Percentiles rank a stretch among this genome's conserved stretches.
Conservation (phyloP, 2,888 invertebrate species). For the Unio delphinus region DNA sequence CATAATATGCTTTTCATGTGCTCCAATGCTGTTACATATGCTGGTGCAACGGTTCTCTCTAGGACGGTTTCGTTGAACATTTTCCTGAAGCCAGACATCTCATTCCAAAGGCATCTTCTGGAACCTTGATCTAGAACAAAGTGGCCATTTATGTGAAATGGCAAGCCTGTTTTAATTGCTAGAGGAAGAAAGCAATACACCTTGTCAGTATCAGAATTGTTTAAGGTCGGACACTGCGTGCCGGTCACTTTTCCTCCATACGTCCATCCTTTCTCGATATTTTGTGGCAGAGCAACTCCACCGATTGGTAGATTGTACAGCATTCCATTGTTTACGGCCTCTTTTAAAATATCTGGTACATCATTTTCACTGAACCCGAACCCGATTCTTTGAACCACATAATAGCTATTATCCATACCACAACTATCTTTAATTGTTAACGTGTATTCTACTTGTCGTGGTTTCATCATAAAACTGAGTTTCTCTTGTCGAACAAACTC, state of each 20-base stretch:
- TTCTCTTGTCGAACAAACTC: background rate
- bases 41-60: constrained; percentile 48
- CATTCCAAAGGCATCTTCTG: constrained; percentile 32
- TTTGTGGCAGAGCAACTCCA: constrained; percentile 39
- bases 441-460: constrained; percentile 2
- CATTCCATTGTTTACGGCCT: constrained; percentile 38
- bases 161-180: constrained; percentile 41
- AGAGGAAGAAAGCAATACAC: constrained; percentile 53
- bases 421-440: constrained; percentile 4
- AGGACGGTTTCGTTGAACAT: constrained; percentile 55
- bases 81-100: constrained; percentile 22
- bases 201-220: no score
- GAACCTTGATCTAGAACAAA: constrained; percentile 50
- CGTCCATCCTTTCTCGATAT: no score
- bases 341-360: constrained; percentile 28
- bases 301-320: constrained; percentile 41
- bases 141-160: constrained; percentile 52
- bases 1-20: constrained; percentile 8
- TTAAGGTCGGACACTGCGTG: no score
- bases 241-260: no score
- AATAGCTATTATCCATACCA: constrained; percentile 3
- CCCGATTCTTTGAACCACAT: constrained; percentile 11
- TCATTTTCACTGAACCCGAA: constrained; percentile 1
- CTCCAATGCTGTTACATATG: constrained; percentile 39
- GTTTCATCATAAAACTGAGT: background rate